Percentiles rank a stretch among this genome's conserved stretches.
Conservation (phyloP, 2,113 vertebrate genomes). For the Chinchilla lanigera region DNA sequence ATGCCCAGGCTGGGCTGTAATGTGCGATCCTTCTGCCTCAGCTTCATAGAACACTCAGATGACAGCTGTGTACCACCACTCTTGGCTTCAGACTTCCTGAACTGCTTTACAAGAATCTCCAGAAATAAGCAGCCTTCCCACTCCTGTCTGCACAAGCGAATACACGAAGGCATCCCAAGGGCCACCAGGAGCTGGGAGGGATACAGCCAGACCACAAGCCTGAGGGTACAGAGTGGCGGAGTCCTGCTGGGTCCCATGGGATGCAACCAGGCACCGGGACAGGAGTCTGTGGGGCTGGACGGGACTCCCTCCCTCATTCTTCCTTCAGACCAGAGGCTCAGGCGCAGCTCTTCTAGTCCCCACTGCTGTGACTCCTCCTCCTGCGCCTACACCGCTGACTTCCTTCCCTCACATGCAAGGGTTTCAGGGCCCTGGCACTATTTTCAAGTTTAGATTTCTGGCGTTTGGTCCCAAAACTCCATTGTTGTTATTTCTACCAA, state of each 20-base stretch:
- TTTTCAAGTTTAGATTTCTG: neutral
- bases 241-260: fast-evolving
- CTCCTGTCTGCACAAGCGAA: neutral
- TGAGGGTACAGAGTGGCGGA: neutral
- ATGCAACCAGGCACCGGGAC: fast-evolving
- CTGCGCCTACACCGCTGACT: fast-evolving
- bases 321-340: fast-evolving
- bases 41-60: neutral
- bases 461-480: neutral
- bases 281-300: neutral
- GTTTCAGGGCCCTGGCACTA: too few species aligned
- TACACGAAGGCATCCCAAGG: fast-evolving
- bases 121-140: neutral
- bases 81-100: neutral
- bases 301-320: fast-evolving
- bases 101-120: neutral
- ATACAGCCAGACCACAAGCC: neutral
- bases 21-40: neutral
- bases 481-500: neutral
- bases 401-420: too few species aligned
- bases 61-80: neutral
- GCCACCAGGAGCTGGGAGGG: too few species aligned
- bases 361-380: neutral
- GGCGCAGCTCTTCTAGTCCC: fast-evolving
- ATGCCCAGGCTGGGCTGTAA: neutral